Evolutionary conservation across 2,888 invertebrate species (phyloP).

Genomic region (Fragum whitleyi): DNA sequence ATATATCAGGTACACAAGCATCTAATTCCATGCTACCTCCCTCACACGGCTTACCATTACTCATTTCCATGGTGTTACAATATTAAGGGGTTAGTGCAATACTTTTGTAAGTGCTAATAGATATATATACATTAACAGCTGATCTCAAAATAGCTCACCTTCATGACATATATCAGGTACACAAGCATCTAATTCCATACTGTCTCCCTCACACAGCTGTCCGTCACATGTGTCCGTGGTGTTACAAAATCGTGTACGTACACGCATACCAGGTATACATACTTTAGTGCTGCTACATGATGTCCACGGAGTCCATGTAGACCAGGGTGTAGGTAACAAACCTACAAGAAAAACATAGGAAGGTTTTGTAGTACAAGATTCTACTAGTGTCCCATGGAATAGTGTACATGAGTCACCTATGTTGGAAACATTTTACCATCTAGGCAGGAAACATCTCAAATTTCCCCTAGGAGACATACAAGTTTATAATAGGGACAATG

Average conservation of each 20-base stretch:
- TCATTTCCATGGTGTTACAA: constrained; percentile 15
- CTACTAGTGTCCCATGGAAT: too few species aligned
- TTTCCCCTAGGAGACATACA: too few species aligned
- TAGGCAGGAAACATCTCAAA: too few species aligned
- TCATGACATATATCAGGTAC: constrained; percentile 22
- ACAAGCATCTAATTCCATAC: constrained; percentile 34
- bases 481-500: too few species aligned
- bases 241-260: constrained; percentile 33
- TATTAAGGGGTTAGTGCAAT: too few species aligned
- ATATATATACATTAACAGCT: too few species aligned
- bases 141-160: constrained; percentile 13
- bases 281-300: constrained; percentile 25
- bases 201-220: constrained; percentile 32
- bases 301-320: constrained; percentile 37
- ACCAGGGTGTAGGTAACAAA: constrained; percentile 26
- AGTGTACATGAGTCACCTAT: too few species aligned
- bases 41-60: constrained; percentile 17
- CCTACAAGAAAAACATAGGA: neutral
- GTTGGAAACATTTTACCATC: too few species aligned
- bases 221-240: constrained; percentile 6
- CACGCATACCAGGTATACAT: constrained; percentile 32
- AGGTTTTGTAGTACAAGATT: too few species aligned
- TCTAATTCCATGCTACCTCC: constrained; percentile 36
- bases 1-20: constrained; percentile 19
- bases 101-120: too few species aligned